Base-by-base conservation (phyloP, 35 echinoderm and acorn worm species). In the Stichopus chloronotus region DNA sequence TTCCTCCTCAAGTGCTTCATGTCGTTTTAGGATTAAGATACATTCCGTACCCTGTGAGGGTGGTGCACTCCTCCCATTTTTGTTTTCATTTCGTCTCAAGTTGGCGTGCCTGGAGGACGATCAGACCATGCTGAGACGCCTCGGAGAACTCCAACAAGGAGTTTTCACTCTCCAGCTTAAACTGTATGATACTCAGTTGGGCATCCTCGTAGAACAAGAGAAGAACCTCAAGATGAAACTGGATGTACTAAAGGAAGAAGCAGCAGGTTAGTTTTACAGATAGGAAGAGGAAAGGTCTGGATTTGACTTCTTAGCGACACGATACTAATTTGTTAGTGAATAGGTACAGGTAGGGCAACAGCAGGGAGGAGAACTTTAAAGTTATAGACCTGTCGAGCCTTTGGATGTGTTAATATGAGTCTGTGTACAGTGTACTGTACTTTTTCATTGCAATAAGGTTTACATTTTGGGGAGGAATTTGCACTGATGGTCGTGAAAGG, bases 71-170 rank as follows among this genome's bases (percentile, higher is more conserved):
- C 69, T 16, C 22, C 13, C 22, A 0, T 54, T 17, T 81, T 81
- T 81, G 78, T 54, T 54, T 10, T 83, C 43, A 83, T 83, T 83
- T 83, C 80, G 16, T 14, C 24, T 52, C 8, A 53, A 96, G 96
- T 65, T 97, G 78, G 96, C 96, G 24, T 90, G 93, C 11, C 69
- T 97, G 19, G 96, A 97, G 53, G 96, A 97, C 58, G 93, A 93
- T 25, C 86, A 87, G 55, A 81, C 84, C 19, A 87, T 95, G 22
- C 30, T 25, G 21, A 72, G 57, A 9, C 90, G 93, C 56, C 71
- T 97, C 12, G 60, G 87, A 72, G 77, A 90, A 58, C 71, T 97
- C 17, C 90, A 95, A 43, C 61, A 94, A 25, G 82, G 59, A 56
- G 94, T 93, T 3, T 94, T 91, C 69, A 92, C 92, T 4, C 94